Evolutionary conservation across 2,888 invertebrate genomes (phyloP).

Genomic region (Thera obeliscata): DNA sequence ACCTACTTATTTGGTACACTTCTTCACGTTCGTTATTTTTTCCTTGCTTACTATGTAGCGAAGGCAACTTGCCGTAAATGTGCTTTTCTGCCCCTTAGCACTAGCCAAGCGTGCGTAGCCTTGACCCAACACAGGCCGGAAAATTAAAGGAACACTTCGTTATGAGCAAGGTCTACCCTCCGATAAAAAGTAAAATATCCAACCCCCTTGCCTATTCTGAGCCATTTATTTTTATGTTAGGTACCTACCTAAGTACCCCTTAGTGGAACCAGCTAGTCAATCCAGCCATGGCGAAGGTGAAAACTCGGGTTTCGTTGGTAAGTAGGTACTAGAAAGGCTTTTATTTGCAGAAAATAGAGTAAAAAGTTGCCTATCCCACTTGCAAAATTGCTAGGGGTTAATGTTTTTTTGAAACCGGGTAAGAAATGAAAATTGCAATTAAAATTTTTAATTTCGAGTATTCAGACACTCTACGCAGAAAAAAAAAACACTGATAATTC

Average conservation of each 20-base stretch:
- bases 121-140: conserved; percentile 26
- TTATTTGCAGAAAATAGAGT: no score
- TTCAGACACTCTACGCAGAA: no score
- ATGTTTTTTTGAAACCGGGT: no score
- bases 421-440: no score
- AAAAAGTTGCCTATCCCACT: no score
- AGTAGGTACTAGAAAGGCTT: no score
- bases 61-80: background rate
- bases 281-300: no score
- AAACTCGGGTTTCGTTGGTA: no score
- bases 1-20: background rate
- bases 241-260: no score
- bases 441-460: no score
- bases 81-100: background rate
- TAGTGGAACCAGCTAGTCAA: no score
- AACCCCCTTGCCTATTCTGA: background rate
- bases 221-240: background rate
- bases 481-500: background rate
- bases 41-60: background rate
- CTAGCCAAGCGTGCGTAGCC: conserved; percentile 16
- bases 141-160: conserved; percentile 27
- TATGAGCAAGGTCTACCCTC: conserved; percentile 6
- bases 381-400: no score
- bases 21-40: background rate
- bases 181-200: conserved; percentile 5